phyloP scores from a whole-genome alignment of 64 coral and sea anemone genomes.

The Cladopsammia gracilis region DNA sequence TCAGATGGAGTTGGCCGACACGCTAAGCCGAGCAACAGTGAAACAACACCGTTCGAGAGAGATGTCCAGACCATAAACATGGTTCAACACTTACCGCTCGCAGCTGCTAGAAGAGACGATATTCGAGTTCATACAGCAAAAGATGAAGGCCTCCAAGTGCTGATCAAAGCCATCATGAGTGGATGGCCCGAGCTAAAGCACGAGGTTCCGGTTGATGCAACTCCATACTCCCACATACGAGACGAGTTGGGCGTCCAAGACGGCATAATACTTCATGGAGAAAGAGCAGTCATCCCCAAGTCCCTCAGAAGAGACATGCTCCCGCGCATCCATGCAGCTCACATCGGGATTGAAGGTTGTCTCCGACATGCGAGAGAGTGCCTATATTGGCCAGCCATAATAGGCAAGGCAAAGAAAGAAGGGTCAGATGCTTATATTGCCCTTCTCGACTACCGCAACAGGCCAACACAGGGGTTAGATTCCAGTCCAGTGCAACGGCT shows the following conservation, averaged over 20 bases:
- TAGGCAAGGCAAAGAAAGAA: neutral
- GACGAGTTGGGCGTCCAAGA: slow-evolving; percentile 5
- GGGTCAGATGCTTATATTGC: too few species aligned
- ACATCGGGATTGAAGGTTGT: neutral
- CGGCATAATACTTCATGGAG: neutral
- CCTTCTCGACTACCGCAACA: too few species aligned
- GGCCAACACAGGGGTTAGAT: too few species aligned
- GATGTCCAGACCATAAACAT: slow-evolving; percentile 13
- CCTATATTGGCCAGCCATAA: slow-evolving; percentile 35
- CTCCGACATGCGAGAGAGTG: slow-evolving; percentile 14
- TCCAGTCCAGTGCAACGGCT: too few species aligned
- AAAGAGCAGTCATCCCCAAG: too few species aligned
- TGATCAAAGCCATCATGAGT: neutral
- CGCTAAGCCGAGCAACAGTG: neutral
- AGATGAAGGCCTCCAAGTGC: slow-evolving; percentile 10
- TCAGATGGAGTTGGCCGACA: neutral
- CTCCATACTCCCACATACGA: neutral
- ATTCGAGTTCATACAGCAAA: neutral
- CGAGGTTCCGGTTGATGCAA: neutral
- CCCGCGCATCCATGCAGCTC: neutral
- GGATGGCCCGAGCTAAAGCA: neutral
- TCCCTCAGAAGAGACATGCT: neutral
- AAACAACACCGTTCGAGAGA: neutral
- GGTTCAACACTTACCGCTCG: neutral
- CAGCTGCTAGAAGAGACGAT: neutral